phyloP scores from a whole-genome alignment of 2,113 vertebrate genomes.

The Oryctolagus cuniculus region mOryCun1.1 NC_091437.1:22733001-22733500 shows the following conservation, averaged over 20 bases:
- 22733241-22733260: neutral
- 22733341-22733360: neutral
- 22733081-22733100: neutral
- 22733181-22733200: neutral
- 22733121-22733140: neutral
- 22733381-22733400: neutral
- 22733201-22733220: neutral
- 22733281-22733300: neutral
- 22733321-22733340: neutral
- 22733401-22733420: neutral
- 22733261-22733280: neutral
- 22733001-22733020: neutral
- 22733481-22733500: constrained; percentile 19
- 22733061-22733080: neutral
- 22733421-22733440: no score
- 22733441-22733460: neutral
- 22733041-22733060: neutral
- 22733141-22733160: neutral
- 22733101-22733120: neutral
- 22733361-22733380: neutral
- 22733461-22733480: neutral
- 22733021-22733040: neutral
- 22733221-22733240: neutral
- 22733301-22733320: neutral
- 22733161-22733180: neutral